Conservation (phyloP, 2,888 invertebrate genomes). For the Zootermopsis nevadensis region DNA sequence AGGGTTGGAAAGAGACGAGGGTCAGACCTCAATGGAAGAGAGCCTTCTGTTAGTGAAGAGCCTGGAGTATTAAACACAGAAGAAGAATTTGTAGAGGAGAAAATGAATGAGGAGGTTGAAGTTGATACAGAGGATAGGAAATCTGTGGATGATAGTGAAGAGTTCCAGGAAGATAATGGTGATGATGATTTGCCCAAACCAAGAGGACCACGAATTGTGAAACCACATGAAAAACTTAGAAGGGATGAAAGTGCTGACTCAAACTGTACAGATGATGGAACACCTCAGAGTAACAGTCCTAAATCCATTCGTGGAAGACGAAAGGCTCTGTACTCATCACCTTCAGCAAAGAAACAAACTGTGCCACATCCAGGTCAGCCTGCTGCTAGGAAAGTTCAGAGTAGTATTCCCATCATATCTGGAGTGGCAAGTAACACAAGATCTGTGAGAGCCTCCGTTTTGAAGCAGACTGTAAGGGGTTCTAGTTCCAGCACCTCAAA, state of each 20-base stretch:
- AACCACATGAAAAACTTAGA: constrained; percentile 60
- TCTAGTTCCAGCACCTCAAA: constrained; percentile 56
- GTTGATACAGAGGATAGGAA: neutral
- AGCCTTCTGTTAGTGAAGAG: constrained; percentile 56
- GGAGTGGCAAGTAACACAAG: constrained; percentile 52
- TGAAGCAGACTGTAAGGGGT: constrained; percentile 59
- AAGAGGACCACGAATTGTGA: constrained; percentile 65
- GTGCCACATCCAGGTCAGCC: constrained; percentile 58
- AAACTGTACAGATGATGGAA: constrained; percentile 57
- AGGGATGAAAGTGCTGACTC: constrained; percentile 59
- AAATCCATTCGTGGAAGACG: constrained; percentile 75
- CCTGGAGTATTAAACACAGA: neutral
- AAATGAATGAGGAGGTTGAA: constrained; percentile 1
- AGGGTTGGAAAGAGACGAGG: constrained; percentile 38
- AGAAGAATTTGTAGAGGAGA: neutral
- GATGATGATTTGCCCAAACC: constrained; percentile 47
- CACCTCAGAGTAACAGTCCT: constrained; percentile 59
- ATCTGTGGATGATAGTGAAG: constrained; percentile 52
- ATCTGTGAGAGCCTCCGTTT: constrained; percentile 58
- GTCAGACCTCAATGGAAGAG: constrained; percentile 61
- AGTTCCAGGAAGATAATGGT: constrained; percentile 50
- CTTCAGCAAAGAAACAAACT: constrained; percentile 65
- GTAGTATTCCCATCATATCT: constrained; percentile 55
- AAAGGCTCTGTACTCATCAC: constrained; percentile 75
- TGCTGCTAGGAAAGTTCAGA: constrained; percentile 50